phyloP scores from a whole-genome alignment of 2,888 invertebrate genomes.

The Sceliomorpha sp. region DNA sequence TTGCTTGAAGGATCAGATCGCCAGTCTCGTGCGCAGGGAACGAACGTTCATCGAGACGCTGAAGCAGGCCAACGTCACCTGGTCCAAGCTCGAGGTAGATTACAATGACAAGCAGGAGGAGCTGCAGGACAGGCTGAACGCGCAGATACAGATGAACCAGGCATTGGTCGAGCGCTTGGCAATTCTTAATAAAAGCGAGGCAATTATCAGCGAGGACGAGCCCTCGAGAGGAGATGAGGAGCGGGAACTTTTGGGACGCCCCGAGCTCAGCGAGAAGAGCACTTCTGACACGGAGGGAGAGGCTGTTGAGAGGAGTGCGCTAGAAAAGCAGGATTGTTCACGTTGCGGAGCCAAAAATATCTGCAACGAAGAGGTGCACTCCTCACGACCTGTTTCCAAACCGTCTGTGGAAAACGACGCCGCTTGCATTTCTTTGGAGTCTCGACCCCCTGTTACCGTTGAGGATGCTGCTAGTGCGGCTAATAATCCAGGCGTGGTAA shows the following conservation, averaged over 20 bases:
- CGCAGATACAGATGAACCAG: slow-evolving; percentile 59
- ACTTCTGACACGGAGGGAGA: slow-evolving; percentile 1
- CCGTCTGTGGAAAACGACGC: too few relatives aligned
- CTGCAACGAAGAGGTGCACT: not conserved
- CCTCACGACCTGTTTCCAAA: too few relatives aligned
- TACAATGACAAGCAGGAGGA: slow-evolving; percentile 57
- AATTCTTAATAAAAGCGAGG: slow-evolving; percentile 17
- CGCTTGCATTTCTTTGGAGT: too few relatives aligned
- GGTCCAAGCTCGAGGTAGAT: slow-evolving; percentile 61
- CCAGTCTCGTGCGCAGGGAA: slow-evolving; percentile 61
- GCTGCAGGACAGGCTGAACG: slow-evolving; percentile 55
- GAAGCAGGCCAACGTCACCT: slow-evolving; percentile 61
- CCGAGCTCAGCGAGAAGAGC: too few relatives aligned
- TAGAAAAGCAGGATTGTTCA: too few relatives aligned
- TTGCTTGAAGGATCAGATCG: slow-evolving; percentile 54
- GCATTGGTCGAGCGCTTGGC: slow-evolving; percentile 54
- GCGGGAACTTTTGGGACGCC: too few relatives aligned
- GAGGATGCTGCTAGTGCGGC: too few relatives aligned
- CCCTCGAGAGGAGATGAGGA: too few relatives aligned
- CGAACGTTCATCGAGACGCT: slow-evolving; percentile 61
- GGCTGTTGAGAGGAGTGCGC: too few relatives aligned
- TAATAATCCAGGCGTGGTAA: too few relatives aligned
- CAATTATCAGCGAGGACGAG: too few relatives aligned
- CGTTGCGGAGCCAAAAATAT: not conserved
- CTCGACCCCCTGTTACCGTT: too few relatives aligned